Evolutionary conservation across 2,797 vertebrate genomes (phyloP).

Genomic region (Xerus rutilus): DNA sequence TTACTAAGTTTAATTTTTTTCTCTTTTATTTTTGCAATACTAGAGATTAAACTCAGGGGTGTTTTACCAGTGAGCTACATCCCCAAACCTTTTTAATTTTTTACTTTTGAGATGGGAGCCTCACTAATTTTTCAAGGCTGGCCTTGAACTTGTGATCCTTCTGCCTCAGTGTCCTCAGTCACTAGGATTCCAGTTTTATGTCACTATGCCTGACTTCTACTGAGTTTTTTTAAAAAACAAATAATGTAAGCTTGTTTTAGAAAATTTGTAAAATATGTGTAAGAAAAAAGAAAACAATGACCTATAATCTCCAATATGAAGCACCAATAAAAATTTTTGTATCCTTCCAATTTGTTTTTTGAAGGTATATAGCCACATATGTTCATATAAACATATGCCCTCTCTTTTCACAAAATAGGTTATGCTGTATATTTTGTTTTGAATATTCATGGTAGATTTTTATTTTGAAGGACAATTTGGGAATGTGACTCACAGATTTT

Average conservation of each 20-base stretch:
- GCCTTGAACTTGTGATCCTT: too few species aligned
- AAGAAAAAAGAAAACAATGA: constrained; percentile 32
- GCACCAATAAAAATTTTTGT: not conserved
- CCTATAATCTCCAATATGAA: not conserved
- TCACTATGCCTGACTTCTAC: not conserved
- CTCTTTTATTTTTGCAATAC: too few species aligned
- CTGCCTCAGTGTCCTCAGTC: too few species aligned
- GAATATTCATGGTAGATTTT: constrained; percentile 9
- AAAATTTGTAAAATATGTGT: not conserved
- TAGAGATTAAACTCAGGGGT: too few species aligned
- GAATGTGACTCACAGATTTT: not conserved
- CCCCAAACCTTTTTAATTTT: too few species aligned
- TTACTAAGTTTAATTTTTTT: not conserved
- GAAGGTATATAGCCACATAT: not conserved
- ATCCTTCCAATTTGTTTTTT: not conserved
- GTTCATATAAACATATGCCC: not conserved
- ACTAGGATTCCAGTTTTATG: too few species aligned
- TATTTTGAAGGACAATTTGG: not conserved
- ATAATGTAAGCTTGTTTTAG: constrained; percentile 34
- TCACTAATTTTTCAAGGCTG: too few species aligned
- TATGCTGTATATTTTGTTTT: not conserved
- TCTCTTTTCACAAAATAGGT: not conserved
- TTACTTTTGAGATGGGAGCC: too few species aligned
- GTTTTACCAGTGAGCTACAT: too few species aligned
- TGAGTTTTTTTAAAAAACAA: not conserved